These are phyloP conservation scores for Rutpela maculata DNA, from an alignment of 2,888 invertebrate genomes.

Conservation along the genomic window DNA sequence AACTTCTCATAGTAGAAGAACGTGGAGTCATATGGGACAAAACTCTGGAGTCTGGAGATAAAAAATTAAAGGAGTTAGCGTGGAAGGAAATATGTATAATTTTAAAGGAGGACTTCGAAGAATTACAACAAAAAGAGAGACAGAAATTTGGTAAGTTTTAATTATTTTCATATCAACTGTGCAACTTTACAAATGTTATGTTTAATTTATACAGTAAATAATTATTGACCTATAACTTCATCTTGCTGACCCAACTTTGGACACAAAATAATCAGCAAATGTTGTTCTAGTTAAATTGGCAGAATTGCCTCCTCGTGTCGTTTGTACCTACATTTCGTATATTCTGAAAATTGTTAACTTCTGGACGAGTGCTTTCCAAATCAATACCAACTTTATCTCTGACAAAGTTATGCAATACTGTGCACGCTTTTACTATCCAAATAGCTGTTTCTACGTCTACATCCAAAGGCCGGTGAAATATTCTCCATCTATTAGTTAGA, in stretches of 20 bases:
- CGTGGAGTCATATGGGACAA: too few species aligned
- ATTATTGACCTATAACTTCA: constrained; percentile 27
- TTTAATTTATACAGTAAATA: neutral
- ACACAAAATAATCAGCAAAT: constrained; percentile 25
- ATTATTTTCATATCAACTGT: too few species aligned
- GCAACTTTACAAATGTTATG: too few species aligned
- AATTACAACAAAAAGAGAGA: neutral
- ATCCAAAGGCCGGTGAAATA: constrained; percentile 20
- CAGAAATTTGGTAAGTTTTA: neutral
- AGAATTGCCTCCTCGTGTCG: constrained; percentile 19
- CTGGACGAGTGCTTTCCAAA: constrained; percentile 20
- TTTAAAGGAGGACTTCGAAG: neutral
- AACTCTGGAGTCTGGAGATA: too few species aligned
- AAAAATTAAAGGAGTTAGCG: too few species aligned
- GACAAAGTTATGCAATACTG: constrained; percentile 43
- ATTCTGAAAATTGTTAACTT: constrained; percentile 4
- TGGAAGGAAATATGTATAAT: too few species aligned
- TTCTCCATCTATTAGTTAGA: constrained; percentile 20
- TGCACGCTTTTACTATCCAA: constrained; percentile 37
- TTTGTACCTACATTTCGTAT: constrained; percentile 17
- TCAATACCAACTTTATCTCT: constrained; percentile 41
- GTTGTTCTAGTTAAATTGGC: too few species aligned
- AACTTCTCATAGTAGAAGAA: too few species aligned
- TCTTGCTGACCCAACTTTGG: constrained; percentile 32
- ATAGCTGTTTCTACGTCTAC: constrained; percentile 31